Evolutionary conservation across 2,113 vertebrate genomes (phyloP).

Genomic region (Actinemys pallida): DNA sequence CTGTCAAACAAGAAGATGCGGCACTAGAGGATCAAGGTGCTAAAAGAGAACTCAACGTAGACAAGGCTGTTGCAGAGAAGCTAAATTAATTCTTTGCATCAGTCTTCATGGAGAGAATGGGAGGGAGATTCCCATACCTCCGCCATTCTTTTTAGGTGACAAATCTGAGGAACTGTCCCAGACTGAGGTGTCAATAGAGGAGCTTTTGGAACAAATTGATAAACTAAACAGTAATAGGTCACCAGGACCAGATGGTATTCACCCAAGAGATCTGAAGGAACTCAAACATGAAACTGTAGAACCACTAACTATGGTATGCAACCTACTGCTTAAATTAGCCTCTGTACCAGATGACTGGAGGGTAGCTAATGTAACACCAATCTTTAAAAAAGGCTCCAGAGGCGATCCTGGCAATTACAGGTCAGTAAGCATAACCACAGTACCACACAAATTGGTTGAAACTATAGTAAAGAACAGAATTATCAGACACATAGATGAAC

Average conservation of each 20-base stretch:
- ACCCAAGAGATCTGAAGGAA: background rate
- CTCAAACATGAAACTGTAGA: background rate
- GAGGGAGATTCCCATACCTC: background rate
- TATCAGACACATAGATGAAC: too few relatives aligned
- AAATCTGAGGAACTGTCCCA: background rate
- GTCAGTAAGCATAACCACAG: too few relatives aligned
- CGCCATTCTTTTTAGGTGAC: background rate
- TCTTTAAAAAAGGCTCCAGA: background rate
- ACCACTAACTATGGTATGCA: background rate
- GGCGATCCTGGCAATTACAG: too few relatives aligned
- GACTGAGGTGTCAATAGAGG: background rate
- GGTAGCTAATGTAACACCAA: background rate
- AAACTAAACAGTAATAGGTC: background rate
- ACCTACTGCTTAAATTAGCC: background rate
- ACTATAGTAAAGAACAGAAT: too few relatives aligned
- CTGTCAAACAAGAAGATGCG: too few relatives aligned
- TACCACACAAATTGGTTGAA: too few relatives aligned
- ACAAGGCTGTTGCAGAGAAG: background rate
- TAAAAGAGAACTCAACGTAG: background rate
- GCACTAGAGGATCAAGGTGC: background rate
- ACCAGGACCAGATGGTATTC: background rate
- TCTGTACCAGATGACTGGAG: background rate
- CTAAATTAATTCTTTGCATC: background rate
- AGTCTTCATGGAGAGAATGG: background rate
- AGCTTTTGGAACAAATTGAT: background rate